phyloP scores from a whole-genome alignment of 2,797 vertebrate genomes.

The Neostethus bicornis region DNA sequence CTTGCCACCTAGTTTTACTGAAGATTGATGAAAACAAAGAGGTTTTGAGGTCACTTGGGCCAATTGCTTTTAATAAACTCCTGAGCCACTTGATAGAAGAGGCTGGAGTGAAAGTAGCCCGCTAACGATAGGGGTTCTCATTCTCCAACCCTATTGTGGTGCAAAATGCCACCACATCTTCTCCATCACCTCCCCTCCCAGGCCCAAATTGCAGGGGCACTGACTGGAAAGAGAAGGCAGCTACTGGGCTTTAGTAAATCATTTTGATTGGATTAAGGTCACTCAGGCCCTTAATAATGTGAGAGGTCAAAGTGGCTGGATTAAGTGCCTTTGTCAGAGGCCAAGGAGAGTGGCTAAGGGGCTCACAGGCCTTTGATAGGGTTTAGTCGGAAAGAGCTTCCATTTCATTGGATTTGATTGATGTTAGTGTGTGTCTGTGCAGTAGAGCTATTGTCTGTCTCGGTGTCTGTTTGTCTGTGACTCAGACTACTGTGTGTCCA shows the following conservation, averaged over 20 bases:
- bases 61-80: slow-evolving; percentile 90
- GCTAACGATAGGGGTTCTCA: slow-evolving; percentile 87
- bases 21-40: slow-evolving; percentile 77
- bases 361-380: slow-evolving; percentile 79
- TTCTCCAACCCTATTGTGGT: slow-evolving; percentile 83
- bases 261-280: slow-evolving; percentile 99
- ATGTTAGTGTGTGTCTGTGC: slow-evolving; percentile 78
- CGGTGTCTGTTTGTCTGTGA: slow-evolving; percentile 78
- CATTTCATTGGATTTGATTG: slow-evolving; percentile 80
- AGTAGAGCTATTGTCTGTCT: slow-evolving; percentile 68
- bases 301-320: slow-evolving; percentile 91
- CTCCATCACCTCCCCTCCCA: slow-evolving; percentile 71
- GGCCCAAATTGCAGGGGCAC: slow-evolving; percentile 75
- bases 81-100: slow-evolving; percentile 84
- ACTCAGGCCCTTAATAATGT: slow-evolving; percentile 92
- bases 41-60: slow-evolving; percentile 68
- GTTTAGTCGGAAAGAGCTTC: slow-evolving; percentile 78
- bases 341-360: slow-evolving; percentile 74
- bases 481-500: slow-evolving; percentile 71
- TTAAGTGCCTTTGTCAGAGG: slow-evolving; percentile 89
- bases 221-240: slow-evolving; percentile 77
- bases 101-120: slow-evolving; percentile 83
- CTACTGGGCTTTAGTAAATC: slow-evolving; percentile 89
- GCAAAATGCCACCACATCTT: slow-evolving; percentile 82
- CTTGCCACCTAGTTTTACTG: slow-evolving; percentile 77